Percentiles rank a stretch among this genome's conserved stretches.
These are phyloP conservation scores for Pygathrix nemaeus DNA, from an alignment of 2,113 vertebrate species.

Conservation along the genomic window DNA sequence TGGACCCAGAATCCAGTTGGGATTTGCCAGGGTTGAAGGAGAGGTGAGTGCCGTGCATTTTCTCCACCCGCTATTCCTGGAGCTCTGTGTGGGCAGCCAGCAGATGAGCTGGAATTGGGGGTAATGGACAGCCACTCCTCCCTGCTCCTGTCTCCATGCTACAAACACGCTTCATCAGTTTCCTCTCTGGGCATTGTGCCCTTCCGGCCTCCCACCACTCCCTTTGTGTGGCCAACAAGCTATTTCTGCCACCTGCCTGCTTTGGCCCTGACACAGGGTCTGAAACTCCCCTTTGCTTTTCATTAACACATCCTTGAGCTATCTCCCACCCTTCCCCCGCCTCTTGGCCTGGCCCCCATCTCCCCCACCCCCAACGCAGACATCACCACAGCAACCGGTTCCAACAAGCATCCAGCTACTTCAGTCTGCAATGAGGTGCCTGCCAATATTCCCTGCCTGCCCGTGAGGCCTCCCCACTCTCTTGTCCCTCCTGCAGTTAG, in stretches of 20 bases:
- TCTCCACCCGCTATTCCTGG: not conserved
- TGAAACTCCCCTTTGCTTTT: slow-evolving; percentile 43
- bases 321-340: slow-evolving; percentile 16
- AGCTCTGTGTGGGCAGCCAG: not conserved
- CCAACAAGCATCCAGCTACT: slow-evolving; percentile 35
- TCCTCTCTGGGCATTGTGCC: slow-evolving; percentile 35
- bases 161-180: slow-evolving; percentile 47
- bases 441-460: not conserved
- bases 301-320: slow-evolving; percentile 68
- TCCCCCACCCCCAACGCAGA: not conserved
- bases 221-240: slow-evolving; percentile 44
- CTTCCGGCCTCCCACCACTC: slow-evolving; percentile 12
- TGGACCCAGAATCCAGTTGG: not conserved
- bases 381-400: slow-evolving; percentile 72
- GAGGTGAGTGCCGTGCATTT: not conserved
- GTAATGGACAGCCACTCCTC: not conserved
- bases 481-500: not conserved
- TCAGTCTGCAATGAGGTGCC: slow-evolving; percentile 22
- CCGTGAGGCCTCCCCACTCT: not conserved
- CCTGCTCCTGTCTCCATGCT: slow-evolving; percentile 19
- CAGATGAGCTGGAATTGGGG: not conserved
- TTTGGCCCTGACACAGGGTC: slow-evolving; percentile 37
- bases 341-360: slow-evolving; percentile 47
- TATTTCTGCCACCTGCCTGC: not conserved
- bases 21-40: not conserved